These are phyloP conservation scores for Hesperia comma DNA, from an alignment of 2,888 invertebrate genomes.

Conservation along the genomic window DNA sequence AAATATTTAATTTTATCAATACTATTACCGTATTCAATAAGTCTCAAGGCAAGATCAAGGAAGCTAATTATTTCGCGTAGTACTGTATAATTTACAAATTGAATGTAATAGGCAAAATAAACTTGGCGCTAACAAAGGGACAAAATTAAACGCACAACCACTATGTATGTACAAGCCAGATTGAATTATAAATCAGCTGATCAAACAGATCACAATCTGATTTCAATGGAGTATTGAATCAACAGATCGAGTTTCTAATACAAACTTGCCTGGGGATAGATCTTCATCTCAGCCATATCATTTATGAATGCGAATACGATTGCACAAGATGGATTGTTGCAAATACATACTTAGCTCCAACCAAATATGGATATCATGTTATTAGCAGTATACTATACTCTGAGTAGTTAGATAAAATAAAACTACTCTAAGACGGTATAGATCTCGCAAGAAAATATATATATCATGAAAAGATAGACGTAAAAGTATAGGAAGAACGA, in stretches of 20 bases:
- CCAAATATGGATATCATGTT: too few relatives aligned
- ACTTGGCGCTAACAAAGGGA: slow-evolving; percentile 1
- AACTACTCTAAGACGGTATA: too few relatives aligned
- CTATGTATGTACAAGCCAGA: slow-evolving; percentile 20
- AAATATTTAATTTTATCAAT: not conserved
- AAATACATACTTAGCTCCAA: too few relatives aligned
- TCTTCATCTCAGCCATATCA: not conserved
- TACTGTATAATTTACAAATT: not conserved
- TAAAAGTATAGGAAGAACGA: too few relatives aligned
- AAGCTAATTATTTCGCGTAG: not conserved
- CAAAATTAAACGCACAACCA: slow-evolving; percentile 8
- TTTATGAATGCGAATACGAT: slow-evolving; percentile 15
- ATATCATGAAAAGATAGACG: too few relatives aligned
- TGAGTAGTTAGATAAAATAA: too few relatives aligned
- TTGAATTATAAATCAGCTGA: slow-evolving; percentile 32
- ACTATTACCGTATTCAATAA: not conserved
- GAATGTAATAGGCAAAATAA: not conserved
- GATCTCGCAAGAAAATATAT: too few relatives aligned
- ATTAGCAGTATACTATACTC: too few relatives aligned
- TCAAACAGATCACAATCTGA: slow-evolving; percentile 31
- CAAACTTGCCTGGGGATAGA: slow-evolving; percentile 25
- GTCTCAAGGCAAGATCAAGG: not conserved
- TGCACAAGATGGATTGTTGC: not conserved
- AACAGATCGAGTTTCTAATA: slow-evolving; percentile 30
- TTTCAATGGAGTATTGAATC: slow-evolving; percentile 27